phyloP scores from a whole-genome alignment of 2,888 invertebrate species.

The Cheilosia soror region DNA sequence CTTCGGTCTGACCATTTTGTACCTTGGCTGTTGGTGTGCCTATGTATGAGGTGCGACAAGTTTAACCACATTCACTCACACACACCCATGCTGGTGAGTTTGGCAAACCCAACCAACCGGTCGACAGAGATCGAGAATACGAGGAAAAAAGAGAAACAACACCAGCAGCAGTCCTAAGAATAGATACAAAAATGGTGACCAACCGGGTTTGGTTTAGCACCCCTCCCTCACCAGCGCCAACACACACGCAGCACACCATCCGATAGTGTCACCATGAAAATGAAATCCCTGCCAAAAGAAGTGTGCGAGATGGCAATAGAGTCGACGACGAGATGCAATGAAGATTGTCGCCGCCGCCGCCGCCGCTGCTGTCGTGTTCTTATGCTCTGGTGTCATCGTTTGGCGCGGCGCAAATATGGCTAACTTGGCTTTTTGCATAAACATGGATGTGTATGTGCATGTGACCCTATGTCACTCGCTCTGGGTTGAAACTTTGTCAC shows the following conservation, averaged over 20 bases:
- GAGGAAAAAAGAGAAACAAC: slow-evolving; percentile 65
- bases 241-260: slow-evolving; percentile 39
- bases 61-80: slow-evolving; percentile 80
- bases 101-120: slow-evolving; percentile 65
- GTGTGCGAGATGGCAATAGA: slow-evolving; percentile 64
- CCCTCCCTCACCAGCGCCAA: slow-evolving; percentile 64
- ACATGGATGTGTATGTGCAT: slow-evolving; percentile 66
- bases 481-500: slow-evolving; percentile 74
- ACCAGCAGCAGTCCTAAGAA: slow-evolving; percentile 57
- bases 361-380: slow-evolving; percentile 58
- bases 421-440: slow-evolving; percentile 79
- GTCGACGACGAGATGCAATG: slow-evolving; percentile 48
- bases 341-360: slow-evolving; percentile 77
- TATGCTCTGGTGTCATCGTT: slow-evolving; percentile 76
- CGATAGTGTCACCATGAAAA: slow-evolving; percentile 46
- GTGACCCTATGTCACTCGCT: slow-evolving; percentile 59
- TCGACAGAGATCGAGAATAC: slow-evolving; percentile 64
- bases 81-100: slow-evolving; percentile 26
- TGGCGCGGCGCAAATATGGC: slow-evolving; percentile 77
- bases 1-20: slow-evolving; percentile 65
- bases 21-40: too few relatives aligned
- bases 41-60: slow-evolving; percentile 78
- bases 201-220: slow-evolving; percentile 74
- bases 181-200: slow-evolving; percentile 75
- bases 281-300: slow-evolving; percentile 60